phyloP scores from a whole-genome alignment of 2,797 vertebrate species.

The Nasua narica region DNA sequence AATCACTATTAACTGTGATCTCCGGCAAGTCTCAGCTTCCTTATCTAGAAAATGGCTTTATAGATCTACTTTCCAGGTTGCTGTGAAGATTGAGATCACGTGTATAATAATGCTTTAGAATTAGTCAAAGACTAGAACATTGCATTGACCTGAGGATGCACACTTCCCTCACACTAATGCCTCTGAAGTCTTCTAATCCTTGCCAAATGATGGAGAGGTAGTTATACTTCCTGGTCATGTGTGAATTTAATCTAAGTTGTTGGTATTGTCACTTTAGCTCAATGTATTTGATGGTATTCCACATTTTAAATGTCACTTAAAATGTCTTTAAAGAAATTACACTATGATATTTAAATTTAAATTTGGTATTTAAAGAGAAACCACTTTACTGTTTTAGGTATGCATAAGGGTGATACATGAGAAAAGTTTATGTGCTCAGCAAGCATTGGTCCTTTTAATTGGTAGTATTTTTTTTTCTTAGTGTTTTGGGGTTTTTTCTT shows the following conservation, averaged over 20 bases:
- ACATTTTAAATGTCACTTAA: neutral
- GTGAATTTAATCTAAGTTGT: conserved; percentile 13
- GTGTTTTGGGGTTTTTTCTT: too few species aligned
- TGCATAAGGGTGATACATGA: neutral
- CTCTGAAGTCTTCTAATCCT: neutral
- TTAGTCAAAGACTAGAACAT: neutral
- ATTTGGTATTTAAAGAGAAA: conserved; percentile 12
- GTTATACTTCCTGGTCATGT: neutral
- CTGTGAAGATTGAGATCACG: neutral
- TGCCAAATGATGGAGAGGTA: neutral
- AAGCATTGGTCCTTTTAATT: neutral
- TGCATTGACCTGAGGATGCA: neutral
- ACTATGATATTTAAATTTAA: neutral
- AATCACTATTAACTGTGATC: conserved; percentile 1
- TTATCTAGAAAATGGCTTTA: conserved; percentile 9
- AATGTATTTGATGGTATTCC: neutral
- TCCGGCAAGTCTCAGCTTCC: neutral
- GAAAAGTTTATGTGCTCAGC: neutral
- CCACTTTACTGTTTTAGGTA: neutral
- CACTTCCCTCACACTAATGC: neutral
- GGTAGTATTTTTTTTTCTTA: neutral
- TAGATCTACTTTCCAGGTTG: neutral
- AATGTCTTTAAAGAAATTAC: conserved; percentile 8
- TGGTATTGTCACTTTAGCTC: neutral
- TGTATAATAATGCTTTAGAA: neutral